Evolutionary conservation across 2,113 vertebrate genomes (phyloP).

Genomic region (Scophthalmus maximus): DNA sequence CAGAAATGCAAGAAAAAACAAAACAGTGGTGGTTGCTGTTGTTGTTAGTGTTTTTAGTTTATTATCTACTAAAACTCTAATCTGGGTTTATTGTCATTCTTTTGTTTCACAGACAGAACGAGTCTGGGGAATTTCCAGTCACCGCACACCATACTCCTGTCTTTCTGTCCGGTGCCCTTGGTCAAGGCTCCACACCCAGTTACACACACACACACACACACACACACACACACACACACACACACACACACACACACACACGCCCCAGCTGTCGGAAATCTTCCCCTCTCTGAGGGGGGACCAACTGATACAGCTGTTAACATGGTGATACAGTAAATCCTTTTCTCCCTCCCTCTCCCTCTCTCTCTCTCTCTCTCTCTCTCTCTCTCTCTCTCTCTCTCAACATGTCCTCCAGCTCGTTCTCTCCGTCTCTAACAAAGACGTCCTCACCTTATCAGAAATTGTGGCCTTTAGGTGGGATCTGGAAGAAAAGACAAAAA

Average conservation of each 20-base stretch:
- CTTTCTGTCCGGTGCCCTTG: constrained; percentile 72
- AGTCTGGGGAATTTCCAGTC: constrained; percentile 61
- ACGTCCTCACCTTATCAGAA: constrained; percentile 2
- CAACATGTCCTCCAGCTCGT: constrained; percentile 17
- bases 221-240: constrained; percentile 65
- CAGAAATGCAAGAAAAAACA: background rate
- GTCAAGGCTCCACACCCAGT: constrained; percentile 72
- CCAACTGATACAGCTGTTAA: constrained; percentile 86
- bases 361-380: constrained; percentile 4
- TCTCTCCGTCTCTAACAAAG: constrained; percentile 1
- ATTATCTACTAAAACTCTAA: no score
- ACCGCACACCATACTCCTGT: constrained; percentile 19
- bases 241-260: constrained; percentile 60
- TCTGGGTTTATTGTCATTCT: no score
- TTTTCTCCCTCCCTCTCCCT: constrained; percentile 15
- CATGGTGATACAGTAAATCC: constrained; percentile 59
- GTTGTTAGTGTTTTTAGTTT: no score
- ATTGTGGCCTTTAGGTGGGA: background rate
- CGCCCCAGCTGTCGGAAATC: constrained; percentile 83
- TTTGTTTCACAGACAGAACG: constrained; percentile 52
- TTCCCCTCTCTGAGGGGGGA: constrained; percentile 86
- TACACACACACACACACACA: constrained; percentile 51
- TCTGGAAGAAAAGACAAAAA: background rate
- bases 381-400: constrained; percentile 3
- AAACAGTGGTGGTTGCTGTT: background rate